These are phyloP conservation scores for Oophaga sylvatica DNA, from an alignment of 2,797 vertebrate genomes.

Conservation along the genomic window DNA sequence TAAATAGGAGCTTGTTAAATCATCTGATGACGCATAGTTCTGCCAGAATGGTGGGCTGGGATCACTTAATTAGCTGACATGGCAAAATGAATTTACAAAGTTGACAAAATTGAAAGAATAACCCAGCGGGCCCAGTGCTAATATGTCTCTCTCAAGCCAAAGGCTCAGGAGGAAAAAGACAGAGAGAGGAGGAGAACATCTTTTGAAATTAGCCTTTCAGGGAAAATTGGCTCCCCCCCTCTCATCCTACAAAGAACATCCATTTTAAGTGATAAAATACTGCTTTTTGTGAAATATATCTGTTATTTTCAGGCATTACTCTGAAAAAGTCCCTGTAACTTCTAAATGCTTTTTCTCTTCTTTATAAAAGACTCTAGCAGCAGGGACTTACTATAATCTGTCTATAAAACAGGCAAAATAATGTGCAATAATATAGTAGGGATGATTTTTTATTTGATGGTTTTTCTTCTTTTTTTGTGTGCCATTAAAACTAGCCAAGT, in stretches of 20 bases:
- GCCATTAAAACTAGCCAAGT: background rate
- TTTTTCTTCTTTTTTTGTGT: background rate
- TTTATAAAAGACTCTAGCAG: background rate
- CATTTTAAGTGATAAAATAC: conserved; percentile 41
- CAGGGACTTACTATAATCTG: background rate
- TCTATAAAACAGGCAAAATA: background rate
- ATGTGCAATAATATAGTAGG: background rate
- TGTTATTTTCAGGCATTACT: conserved; percentile 11
- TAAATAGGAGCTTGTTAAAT: conserved; percentile 41
- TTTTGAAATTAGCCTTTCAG: conserved; percentile 38
- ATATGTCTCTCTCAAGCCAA: conserved; percentile 33
- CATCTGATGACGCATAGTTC: conserved; percentile 35
- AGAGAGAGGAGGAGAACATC: conserved; percentile 17
- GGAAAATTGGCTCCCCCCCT: conserved; percentile 17
- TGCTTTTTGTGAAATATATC: conserved; percentile 38
- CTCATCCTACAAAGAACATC: conserved; percentile 30
- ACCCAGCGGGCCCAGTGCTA: conserved; percentile 34
- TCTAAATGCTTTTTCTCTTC: background rate
- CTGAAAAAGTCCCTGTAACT: background rate
- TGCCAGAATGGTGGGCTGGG: conserved; percentile 42
- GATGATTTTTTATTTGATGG: background rate
- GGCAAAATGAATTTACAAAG: conserved; percentile 50
- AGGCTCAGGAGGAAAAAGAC: conserved; percentile 8
- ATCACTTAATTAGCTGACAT: conserved; percentile 56
- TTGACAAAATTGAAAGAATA: conserved; percentile 51